Base-by-base conservation (phyloP, 2,113 vertebrate species). In the Globicephala melas region DNA sequence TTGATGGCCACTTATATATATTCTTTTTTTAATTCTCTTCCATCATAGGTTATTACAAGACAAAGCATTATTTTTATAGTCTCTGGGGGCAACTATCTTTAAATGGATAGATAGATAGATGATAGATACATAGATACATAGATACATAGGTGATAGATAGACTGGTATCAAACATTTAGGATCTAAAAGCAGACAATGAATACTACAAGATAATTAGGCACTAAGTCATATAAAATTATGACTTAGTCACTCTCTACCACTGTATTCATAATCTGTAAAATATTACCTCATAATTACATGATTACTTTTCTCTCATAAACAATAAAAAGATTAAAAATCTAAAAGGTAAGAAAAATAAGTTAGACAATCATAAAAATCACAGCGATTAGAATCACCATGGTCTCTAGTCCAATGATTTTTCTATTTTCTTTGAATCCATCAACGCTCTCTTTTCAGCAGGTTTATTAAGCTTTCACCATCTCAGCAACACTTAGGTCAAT, bases 331-430 rank as follows among this genome's bases (percentile, higher is more conserved):
- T 36, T 2, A n/a, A 80, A 92, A 26, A n/a, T 68, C 1, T 93
- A 79, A 73, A 14, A 58, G 33, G 2, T 31, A 70, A 77, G 10
- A 81, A 94, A 96, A 62, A 53, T 4, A 88, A 92, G 74, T 74
- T 76, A 76, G 25, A 83, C 47, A 96, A 94, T 80, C 25, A 36
- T 38, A 74, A 95, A 96, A 91, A 89, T 92, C 44, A 73, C 1
- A 60, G 70, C 55, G n/a, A 84, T 58, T 65, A 86, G 47, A 92
- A 89, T 77, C 53, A 82, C 47, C 65, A 81, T 1, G 53, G 7
- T 25, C 7, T 89, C 7, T 44, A 73, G 6, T 9, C 41, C 47
- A 94, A 5, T 31, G 5, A 8, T 38, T 91, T 65, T 86, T 67
- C 73, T 77, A n/a, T 33, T 71, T 86, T 71, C 33, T 89, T 55